Conservation (phyloP, 2,888 invertebrate species). For the Anthophora plumipes region DNA sequence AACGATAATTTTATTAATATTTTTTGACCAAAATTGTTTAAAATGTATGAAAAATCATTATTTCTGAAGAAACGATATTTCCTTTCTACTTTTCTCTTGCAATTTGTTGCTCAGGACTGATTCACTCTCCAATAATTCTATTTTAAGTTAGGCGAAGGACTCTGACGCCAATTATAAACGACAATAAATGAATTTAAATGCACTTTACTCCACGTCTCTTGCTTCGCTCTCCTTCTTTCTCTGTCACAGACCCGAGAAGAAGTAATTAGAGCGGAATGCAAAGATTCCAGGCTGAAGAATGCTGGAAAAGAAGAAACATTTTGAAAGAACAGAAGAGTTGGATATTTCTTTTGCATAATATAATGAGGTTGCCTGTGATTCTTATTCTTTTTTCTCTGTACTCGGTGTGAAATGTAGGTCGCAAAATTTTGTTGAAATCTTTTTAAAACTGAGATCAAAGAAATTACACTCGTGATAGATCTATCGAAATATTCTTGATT, state of each 20-base stretch:
- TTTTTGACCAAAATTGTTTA: too few species aligned
- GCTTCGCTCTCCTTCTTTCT: neutral
- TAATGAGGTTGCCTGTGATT: neutral
- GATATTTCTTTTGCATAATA: neutral
- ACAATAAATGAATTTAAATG: constrained; percentile 19
- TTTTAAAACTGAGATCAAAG: too few species aligned
- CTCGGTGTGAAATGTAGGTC: neutral
- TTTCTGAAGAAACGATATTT: too few species aligned
- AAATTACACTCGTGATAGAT: too few species aligned
- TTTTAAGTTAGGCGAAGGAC: neutral
- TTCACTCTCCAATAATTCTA: too few species aligned
- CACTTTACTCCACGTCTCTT: neutral
- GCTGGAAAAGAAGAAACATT: neutral
- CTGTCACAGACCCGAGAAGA: neutral
- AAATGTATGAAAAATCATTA: too few species aligned
- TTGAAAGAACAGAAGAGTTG: neutral
- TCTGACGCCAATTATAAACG: constrained; percentile 13
- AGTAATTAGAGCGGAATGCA: constrained; percentile 1
- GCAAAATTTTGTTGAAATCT: neutral
- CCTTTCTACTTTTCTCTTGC: too few species aligned
- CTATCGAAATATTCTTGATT: too few species aligned
- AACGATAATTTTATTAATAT: too few species aligned
- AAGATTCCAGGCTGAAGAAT: neutral
- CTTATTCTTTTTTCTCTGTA: too few species aligned
- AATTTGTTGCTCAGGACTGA: too few species aligned